Percentiles rank a stretch among this genome's conserved stretches.
Conservation (phyloP, 2,113 vertebrate species). For the Rhinopomastus cyanomelas region DNA sequence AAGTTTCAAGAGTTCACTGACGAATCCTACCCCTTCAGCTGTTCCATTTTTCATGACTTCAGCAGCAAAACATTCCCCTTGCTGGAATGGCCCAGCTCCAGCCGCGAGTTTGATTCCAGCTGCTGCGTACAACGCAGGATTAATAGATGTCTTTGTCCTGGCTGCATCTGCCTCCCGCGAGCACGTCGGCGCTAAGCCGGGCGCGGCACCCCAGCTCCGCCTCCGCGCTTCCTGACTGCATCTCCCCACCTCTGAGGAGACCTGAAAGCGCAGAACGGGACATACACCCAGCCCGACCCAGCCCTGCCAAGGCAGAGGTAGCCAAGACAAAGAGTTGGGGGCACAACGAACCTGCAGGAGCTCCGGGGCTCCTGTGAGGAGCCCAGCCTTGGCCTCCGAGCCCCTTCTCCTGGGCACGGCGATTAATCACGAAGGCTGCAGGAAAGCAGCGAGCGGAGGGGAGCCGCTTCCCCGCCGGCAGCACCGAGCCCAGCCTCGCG, state of each 20-base stretch:
- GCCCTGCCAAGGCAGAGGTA: background rate
- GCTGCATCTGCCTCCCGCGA: background rate
- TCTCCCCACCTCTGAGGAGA: background rate
- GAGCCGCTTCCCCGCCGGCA: background rate
- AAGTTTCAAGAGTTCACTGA: background rate
- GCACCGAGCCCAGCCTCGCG: background rate
- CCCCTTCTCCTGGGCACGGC: background rate
- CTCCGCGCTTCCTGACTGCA: background rate
- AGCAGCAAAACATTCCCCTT: background rate
- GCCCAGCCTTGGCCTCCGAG: background rate
- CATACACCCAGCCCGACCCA: background rate
- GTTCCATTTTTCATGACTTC: background rate
- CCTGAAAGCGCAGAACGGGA: background rate
- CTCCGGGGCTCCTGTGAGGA: background rate
- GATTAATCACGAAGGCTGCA: background rate
- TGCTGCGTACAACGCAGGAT: background rate
- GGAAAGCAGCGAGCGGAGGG: background rate
- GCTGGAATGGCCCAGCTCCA: background rate
- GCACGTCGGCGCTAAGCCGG: background rate
- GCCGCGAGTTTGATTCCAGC: background rate
- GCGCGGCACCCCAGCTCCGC: background rate
- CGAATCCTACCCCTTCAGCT: background rate
- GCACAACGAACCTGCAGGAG: background rate
- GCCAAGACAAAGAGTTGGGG: background rate
- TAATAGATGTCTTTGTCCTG: background rate